Base-by-base conservation (phyloP, 2,113 vertebrate genomes). In the Triplophysa dalaica region DNA sequence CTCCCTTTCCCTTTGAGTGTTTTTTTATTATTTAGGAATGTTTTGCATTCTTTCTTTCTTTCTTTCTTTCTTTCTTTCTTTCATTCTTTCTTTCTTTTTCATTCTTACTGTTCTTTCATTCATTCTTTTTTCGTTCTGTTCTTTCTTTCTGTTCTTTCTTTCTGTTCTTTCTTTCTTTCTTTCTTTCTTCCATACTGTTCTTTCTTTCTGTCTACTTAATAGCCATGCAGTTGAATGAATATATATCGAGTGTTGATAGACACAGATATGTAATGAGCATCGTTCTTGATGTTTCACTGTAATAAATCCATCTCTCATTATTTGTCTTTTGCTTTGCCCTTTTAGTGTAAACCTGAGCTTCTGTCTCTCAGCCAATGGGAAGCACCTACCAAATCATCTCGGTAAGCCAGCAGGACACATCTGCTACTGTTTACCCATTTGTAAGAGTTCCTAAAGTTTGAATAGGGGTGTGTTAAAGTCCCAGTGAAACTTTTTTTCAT, bases 341-440 rank as follows among this genome's bases (percentile, higher is more conserved):
- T 38, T 84, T 90, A 97, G 96, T 81, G 95, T 97, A 92, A 97
- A 95, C 89, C 90, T 97, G 81, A 97, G 94, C 89, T 97, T 95
- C 91, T 97, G 96, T 87, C 90, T 97, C 86, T 94, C 93, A 43
- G 95, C 95, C 66, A 94, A 94, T 77, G 96, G 96, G 86, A 96
- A 94, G 80, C 94, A 96, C 10, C 93, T 97, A 77, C 95, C 95
- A 56, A 88, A 88, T 78, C 66, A 89, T 56, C 91, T 96, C 54
- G 95, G 96, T 97, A 87, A 97, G 94, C 78, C 85, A 87, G 70
- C 84, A 81, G 80, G 81, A 74, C 80, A 86, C 86, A 89, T 84
- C 86, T 87, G 87, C 67, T 41, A 78, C 85, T 77, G 81, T 82
- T 84, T 63, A 74, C 78, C 29, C 67, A 83, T 78, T 50, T 72